Conservation (phyloP, 2,113 vertebrate genomes). For the Platichthys stellatus region DNA sequence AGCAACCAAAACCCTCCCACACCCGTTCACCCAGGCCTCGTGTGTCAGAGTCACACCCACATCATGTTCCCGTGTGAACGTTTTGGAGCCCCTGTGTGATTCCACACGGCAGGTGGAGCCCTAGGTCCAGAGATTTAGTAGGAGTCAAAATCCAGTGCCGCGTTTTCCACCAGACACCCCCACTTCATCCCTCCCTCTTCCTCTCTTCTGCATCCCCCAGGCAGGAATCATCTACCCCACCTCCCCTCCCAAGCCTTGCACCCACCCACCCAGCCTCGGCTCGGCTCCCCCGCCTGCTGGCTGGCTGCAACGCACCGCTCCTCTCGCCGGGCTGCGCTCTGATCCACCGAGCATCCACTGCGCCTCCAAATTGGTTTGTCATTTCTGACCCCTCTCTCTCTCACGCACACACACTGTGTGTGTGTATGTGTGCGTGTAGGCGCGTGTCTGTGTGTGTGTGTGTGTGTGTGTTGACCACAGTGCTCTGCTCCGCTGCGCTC, state of each 20-base stretch:
- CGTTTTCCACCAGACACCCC: constrained; percentile 72
- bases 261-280: constrained; percentile 33
- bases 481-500: constrained; percentile 59
- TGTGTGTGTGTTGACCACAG: constrained; percentile 39
- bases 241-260: constrained; percentile 6
- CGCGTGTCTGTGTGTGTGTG: background rate
- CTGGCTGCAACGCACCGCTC: constrained; percentile 67
- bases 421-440: too few species aligned
- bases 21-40: background rate
- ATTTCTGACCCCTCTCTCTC: constrained; percentile 71
- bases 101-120: constrained; percentile 81
- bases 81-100: constrained; percentile 29
- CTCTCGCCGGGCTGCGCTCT: constrained; percentile 62
- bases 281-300: constrained; percentile 22
- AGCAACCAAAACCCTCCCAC: background rate
- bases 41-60: background rate
- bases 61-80: background rate
- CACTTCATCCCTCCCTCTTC: constrained; percentile 38
- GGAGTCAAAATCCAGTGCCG: constrained; percentile 74
- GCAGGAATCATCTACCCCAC: constrained; percentile 64
- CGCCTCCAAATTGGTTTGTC: constrained; percentile 79
- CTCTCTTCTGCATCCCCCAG: constrained; percentile 60
- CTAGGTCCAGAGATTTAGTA: constrained; percentile 70
- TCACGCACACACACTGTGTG: background rate
- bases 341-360: constrained; percentile 73